These are phyloP conservation scores for Tokudaia tokunoshimensis DNA, from an alignment of 2,797 vertebrate species.

Conservation along the genomic window DNA sequence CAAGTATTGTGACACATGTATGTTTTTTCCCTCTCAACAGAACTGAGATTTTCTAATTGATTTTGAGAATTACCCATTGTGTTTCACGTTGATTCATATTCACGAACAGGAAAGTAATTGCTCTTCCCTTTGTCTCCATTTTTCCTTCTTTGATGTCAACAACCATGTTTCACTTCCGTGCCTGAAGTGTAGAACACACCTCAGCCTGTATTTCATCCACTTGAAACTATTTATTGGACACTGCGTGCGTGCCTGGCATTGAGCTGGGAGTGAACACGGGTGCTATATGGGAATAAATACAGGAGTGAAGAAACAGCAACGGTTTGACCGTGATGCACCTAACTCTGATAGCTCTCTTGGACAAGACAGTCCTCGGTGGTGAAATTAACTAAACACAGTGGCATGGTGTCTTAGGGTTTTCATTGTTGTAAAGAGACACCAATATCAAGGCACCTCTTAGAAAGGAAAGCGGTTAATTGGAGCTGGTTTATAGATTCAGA, in stretches of 20 bases:
- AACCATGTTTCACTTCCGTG: neutral
- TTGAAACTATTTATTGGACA: neutral
- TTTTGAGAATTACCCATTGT: slow-evolving; percentile 8
- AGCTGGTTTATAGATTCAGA: neutral
- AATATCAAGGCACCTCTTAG: neutral
- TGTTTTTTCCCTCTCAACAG: neutral
- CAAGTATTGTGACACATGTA: neutral
- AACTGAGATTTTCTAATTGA: neutral
- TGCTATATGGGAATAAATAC: neutral
- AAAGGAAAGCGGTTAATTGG: neutral
- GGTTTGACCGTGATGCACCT: no score
- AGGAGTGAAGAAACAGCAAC: neutral
- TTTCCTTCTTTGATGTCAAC: neutral
- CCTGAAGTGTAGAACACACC: neutral
- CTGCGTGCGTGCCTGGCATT: neutral
- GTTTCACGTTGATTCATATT: neutral
- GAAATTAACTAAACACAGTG: neutral
- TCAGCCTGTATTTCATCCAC: neutral
- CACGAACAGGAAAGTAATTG: neutral
- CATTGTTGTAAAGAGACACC: neutral
- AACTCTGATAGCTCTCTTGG: neutral
- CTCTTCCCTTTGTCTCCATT: neutral
- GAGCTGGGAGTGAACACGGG: neutral
- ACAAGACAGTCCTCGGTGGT: neutral
- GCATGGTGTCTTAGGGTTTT: neutral